These are phyloP conservation scores for Pantelozetes paolii DNA, from an alignment of 2,888 invertebrate species.

Conservation along the genomic window DNA sequence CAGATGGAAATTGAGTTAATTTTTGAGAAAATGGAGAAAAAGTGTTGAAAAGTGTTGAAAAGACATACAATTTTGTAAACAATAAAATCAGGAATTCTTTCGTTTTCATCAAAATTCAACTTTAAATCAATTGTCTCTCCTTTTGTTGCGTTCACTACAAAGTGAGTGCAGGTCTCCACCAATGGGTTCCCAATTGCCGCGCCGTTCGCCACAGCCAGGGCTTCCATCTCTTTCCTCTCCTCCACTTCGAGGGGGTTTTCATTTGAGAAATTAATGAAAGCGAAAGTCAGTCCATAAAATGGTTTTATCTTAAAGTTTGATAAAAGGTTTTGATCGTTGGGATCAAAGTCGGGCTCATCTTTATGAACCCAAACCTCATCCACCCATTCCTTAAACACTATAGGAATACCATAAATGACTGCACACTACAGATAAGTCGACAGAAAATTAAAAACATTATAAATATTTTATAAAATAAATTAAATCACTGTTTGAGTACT, in stretches of 20 bases:
- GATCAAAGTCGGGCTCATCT: conserved; percentile 61
- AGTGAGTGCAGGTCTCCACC: conserved; percentile 81
- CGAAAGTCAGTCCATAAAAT: conserved; percentile 78
- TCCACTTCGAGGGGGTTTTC: conserved; percentile 89
- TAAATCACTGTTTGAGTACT: conserved; percentile 42
- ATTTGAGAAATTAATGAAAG: conserved; percentile 81
- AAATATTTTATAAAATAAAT: conserved; percentile 24
- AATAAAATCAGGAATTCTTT: conserved; percentile 23
- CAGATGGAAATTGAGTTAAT: background rate
- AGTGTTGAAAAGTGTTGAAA: background rate
- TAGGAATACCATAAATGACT: conserved; percentile 78
- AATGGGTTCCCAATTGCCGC: conserved; percentile 66
- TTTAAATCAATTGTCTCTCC: conserved; percentile 8
- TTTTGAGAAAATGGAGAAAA: background rate
- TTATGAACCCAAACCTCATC: conserved; percentile 77
- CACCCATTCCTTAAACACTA: conserved; percentile 84
- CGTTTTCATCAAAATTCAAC: background rate
- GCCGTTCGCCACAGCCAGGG: conserved; percentile 55
- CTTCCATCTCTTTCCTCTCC: conserved; percentile 63
- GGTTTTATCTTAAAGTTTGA: conserved; percentile 71
- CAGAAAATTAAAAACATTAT: too few species aligned
- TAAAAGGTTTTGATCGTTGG: conserved; percentile 57
- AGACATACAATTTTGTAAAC: conserved; percentile 32
- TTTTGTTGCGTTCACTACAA: conserved; percentile 61
- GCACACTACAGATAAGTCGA: conserved; percentile 63